Evolutionary conservation across 1,140 invertebrate genomes (phyloP), one percentile per base, ranked within the genome.

Genomic region (Hermetia illucens): DNA sequence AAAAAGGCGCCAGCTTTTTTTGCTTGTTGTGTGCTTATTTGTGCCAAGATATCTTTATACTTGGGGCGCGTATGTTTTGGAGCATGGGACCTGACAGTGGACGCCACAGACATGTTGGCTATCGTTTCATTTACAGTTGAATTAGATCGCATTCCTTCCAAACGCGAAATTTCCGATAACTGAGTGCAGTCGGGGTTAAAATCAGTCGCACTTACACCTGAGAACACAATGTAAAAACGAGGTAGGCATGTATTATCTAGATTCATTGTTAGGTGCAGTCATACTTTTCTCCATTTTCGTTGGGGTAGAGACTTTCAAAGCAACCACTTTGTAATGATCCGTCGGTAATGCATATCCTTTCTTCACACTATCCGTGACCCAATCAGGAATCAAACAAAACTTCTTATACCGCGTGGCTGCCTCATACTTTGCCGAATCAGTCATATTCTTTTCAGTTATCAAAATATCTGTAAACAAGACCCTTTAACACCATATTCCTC

Each of bases 391-490:
- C 1, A 88, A 69, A 54, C 79, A 82, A 21, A 74, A 71, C 46
- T 85, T 81, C 39, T 74, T 72, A 60, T 77, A 84, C 45, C 76
- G 71, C 33, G 74, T 55, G 0, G 87, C 88, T 47, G 75, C 80
- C 46, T 77, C 79, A 51, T 80, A 79, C 55, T 94, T 94, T 12
- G 84, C 75, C 39, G 85, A 85, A 40, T 72, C 66, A 3, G 77
- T 50, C 13, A 67, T 64, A n/a, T 69, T 67, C 35, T 62, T 45
- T 10, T 56, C 54, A 0, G 55, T 54, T 4, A 60, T 56, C n/a
- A 60, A 53, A 29, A 60, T 56, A 36, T 60, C 54, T 27, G 58
- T 55, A 17, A 49, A 43, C 36, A 53, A 50, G n/a, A n/a, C n/a
- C n/a, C n/a, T n/a, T n/a, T n/a, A n/a, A n/a, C n/a, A n/a, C n/a